Evolutionary conservation across 2,113 vertebrate species (phyloP), one percentile per base, ranked within the genome.

Genomic region (Arizona elegans): DNA sequence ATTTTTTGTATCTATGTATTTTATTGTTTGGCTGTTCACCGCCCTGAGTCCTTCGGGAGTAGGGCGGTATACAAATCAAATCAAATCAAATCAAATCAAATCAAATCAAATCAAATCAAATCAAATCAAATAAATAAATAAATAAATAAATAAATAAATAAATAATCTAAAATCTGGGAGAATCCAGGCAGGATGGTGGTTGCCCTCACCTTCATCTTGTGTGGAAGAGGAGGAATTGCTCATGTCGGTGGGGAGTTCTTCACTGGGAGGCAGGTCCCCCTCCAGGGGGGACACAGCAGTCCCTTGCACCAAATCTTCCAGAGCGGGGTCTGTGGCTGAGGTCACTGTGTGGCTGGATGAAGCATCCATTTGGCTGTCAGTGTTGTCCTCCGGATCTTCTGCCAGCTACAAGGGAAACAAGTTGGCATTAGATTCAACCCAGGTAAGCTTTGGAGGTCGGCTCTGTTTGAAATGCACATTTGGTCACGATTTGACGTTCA

Each of bases 181-280:
- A 50, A 47, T 17, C 3, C 0, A 52, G 26, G 65, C 5, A 1
- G 29, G 86, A 29, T 5, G 50, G 0, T 23, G 21, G 1, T 55
- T 65, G 9, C 33, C 38, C 95, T 97, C 92, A 99, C 98, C 98
- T 96, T 99, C 98, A 94, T 99, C 98, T 92, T 98, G 98, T 0
- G 98, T 98, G 17, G 93, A 93, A 9, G 98, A 98, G 0, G 98
- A 99, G 26, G 98, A 99, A 97, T 99, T 98, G 97, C 98, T 99
- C 7, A 98, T 98, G 95, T 99, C 99, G 0, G 98, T 98, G 96
- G 98, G 97, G 23, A 99, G 97, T 3, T 99, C 99, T 24, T 99
- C 98, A 1, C 98, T 98, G 47, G 98, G 98, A 90, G 98, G 97
- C 87, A 98, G 97, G 56, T 99, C 98, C 87, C 97, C 95, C 88